Base-by-base conservation (phyloP, 2,113 vertebrate species). In the Steatornis caripensis region DNA sequence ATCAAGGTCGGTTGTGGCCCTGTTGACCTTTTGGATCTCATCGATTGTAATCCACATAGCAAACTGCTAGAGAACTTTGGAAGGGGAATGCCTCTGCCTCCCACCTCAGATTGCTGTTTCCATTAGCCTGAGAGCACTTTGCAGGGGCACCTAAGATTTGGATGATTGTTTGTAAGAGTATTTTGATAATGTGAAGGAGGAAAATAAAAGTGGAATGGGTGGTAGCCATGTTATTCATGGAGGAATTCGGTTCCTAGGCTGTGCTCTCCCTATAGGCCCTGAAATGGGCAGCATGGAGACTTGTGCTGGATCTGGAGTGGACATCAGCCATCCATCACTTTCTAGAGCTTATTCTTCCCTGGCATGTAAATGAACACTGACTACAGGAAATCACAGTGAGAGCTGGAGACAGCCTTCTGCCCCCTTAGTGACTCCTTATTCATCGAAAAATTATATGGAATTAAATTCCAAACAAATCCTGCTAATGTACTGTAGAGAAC, bases 21-120 rank as follows among this genome's bases (percentile, higher is more conserved):
- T 54, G 21, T 18, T 68, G 36, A 57, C 54, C 32, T 86, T 46
- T 10, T 69, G 48, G 32, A 14, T 77, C 18, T 41, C 22, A 16
- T 49, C 2, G 2, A 3, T 13, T 72, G 22, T 43, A 64, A 32
- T 12, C 53, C 24, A 32, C 0, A 0, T n/a, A 68, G 43, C n/a
- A 84, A 89, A 71, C 41, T 66, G 27, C 61, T 71, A 29, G 20
- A n/a, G 37, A 39, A 55, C 6, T 57, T 46, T 20, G 41, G n/a
- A 20, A 65, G 29, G 55, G 16, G 12, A 32, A 36, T 20, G 32
- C 30, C 20, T 46, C 78, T 39, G n/a, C 39, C n/a, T 66, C 24
- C 49, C 39, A n/a, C 15, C 34, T 65, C 45, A 21, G 45, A 58
- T 15, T 0, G 0, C 45, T 60, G 77, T 48, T 84, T 68, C 61